Conservation (phyloP, 2,113 vertebrate genomes). For the Xiphophorus hellerii region DNA sequence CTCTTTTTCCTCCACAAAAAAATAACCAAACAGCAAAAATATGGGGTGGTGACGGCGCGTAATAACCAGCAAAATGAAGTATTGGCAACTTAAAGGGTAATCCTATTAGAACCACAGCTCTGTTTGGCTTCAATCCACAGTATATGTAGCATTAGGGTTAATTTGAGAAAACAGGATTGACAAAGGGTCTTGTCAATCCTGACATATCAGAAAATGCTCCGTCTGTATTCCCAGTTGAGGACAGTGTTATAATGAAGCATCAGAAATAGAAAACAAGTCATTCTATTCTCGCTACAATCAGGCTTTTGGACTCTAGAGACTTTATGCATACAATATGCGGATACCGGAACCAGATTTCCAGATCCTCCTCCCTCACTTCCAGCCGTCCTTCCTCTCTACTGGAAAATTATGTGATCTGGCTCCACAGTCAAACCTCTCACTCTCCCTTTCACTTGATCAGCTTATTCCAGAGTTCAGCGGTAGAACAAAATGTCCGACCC, state of each 20-base stretch:
- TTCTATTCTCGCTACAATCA: not conserved
- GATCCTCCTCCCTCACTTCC: conserved; percentile 13
- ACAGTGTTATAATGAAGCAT: not conserved
- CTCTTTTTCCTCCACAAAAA: no score
- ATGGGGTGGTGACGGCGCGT: no score
- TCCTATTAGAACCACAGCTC: no score
- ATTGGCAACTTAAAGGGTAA: no score
- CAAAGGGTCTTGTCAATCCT: not conserved
- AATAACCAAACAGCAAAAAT: no score
- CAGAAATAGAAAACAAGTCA: not conserved
- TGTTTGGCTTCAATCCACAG: no score
- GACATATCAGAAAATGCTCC: not conserved
- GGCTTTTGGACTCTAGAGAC: not conserved
- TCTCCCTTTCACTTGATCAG: conserved; percentile 37
- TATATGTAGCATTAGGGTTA: not conserved
- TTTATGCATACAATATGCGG: not conserved
- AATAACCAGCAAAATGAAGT: no score
- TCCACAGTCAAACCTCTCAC: conserved; percentile 37
- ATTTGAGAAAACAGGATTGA: not conserved
- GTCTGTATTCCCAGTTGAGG: not conserved
- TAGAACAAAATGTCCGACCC: conserved; percentile 85
- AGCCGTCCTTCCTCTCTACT: conserved; percentile 16
- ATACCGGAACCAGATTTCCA: conserved; percentile 5
- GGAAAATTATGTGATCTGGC: conserved; percentile 54
- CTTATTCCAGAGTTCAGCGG: conserved; percentile 75